A percentile compares a stretch with the other conserved stretches of the same genome.
Evolutionary conservation across 1,140 invertebrate species (phyloP).

Genomic region (Fopius arisanus): DNA sequence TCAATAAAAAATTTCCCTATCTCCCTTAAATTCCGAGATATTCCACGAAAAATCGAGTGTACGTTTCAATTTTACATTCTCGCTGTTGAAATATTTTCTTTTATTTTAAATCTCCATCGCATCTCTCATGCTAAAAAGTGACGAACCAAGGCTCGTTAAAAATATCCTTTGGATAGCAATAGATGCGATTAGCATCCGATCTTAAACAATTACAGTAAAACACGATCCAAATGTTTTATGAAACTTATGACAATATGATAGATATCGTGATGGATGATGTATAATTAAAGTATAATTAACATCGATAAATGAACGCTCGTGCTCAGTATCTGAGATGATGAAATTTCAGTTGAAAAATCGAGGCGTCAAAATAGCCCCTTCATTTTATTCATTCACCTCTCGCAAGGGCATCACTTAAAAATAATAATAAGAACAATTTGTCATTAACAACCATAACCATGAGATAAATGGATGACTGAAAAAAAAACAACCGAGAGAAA

Average conservation of each 20-base stretch:
- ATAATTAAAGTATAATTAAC: conserved; percentile 20
- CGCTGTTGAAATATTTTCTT: conserved; percentile 17
- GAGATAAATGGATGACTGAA: conserved; percentile 1
- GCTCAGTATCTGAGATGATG: neutral
- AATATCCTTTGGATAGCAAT: conserved; percentile 50
- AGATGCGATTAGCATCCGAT: conserved; percentile 21
- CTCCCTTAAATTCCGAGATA: too few relatives aligned
- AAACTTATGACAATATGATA: conserved; percentile 1
- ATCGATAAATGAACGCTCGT: neutral
- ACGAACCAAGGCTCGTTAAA: conserved; percentile 50
- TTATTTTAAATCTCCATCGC: neutral
- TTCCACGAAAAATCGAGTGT: too few relatives aligned
- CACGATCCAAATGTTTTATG: neutral
- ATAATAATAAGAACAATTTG: neutral
- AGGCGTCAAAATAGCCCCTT: neutral
- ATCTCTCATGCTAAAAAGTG: conserved; percentile 29
- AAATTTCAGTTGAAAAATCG: neutral
- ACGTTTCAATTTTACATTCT: too few relatives aligned
- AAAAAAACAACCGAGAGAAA: neutral
- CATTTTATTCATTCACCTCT: neutral
- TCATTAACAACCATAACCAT: conserved; percentile 4
- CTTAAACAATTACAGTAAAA: conserved; percentile 7
- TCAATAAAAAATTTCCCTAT: too few relatives aligned
- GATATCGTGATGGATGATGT: neutral
- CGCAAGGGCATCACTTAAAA: neutral